Percentiles rank a stretch among this genome's conserved stretches.
Conservation (phyloP, 1,140 invertebrate genomes). For the Sesamia nonagrioides region DNA sequence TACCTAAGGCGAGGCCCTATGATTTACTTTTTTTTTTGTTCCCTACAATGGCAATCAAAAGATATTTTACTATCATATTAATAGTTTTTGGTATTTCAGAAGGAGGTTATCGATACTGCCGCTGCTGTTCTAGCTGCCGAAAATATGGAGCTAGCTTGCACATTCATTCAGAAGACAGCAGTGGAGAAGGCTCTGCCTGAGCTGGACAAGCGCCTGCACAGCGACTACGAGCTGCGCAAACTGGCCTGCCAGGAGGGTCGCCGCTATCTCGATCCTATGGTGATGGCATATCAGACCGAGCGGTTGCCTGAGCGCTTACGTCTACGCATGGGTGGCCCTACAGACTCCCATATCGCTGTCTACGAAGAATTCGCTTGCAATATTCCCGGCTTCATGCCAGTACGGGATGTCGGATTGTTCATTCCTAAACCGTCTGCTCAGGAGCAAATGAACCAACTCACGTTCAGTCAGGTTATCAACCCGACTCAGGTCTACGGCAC, state of each 20-base stretch:
- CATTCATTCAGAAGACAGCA: conserved; percentile 99
- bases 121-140: conserved; percentile 95
- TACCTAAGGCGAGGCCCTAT: not conserved
- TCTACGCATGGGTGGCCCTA: conserved; percentile 95
- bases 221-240: conserved; percentile 92
- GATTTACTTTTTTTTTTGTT: conserved; percentile 32
- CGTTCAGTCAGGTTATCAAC: conserved; percentile 82
- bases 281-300: conserved; percentile 96
- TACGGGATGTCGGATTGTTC: conserved; percentile 93
- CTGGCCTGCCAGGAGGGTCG: conserved; percentile 91
- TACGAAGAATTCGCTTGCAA: conserved; percentile 99
- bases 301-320: conserved; percentile 97
- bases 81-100: conserved; percentile 62
- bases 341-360: conserved; percentile 95
- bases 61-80: conserved; percentile 51
- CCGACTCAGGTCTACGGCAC: conserved; percentile 81
- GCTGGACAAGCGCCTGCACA: conserved; percentile 96
- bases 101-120: conserved; percentile 96
- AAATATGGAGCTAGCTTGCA: conserved; percentile 98
- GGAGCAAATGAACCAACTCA: conserved; percentile 89
- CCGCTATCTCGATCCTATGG: conserved; percentile 92
- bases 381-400: conserved; percentile 98
- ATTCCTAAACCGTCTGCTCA: conserved; percentile 89
- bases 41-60: not conserved
- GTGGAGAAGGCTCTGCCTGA: conserved; percentile 98